A percentile compares a stretch with the other conserved stretches of the same genome.
Conservation (phyloP, 53 echinoderm and acorn worm genomes). For the Henricia sp. region DNA sequence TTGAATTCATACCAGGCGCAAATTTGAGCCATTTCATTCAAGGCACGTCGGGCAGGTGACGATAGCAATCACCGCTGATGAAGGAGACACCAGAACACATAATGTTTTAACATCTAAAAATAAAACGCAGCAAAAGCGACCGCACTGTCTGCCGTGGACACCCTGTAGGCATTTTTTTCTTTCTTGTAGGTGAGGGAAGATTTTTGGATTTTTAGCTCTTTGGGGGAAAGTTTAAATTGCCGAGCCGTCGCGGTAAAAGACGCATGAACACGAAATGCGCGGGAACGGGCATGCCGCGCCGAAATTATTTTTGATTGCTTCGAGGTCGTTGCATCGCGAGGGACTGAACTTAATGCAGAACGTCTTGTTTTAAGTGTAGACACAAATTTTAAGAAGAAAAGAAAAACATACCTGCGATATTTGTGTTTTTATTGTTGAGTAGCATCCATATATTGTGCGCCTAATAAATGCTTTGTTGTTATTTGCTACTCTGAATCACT, state of each 20-base stretch:
- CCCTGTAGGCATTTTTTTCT: neutral
- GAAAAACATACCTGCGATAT: no score
- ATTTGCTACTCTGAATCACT: no score
- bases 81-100: conserved; percentile 1
- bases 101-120: neutral
- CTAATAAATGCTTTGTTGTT: no score
- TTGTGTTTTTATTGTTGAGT: no score
- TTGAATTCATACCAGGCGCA: no score
- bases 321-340: neutral
- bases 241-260: neutral
- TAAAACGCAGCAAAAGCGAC: neutral
- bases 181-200: no score
- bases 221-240: conserved; percentile 3
- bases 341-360: neutral
- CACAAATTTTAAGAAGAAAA: no score
- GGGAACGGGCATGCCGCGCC: no score
- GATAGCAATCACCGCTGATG: neutral
- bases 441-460: no score
- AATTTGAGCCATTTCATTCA: no score
- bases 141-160: neutral
- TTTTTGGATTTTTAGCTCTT: no score
- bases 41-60: neutral
- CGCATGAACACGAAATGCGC: neutral
- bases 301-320: neutral
- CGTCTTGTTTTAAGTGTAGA: no score